Percentiles rank a stretch among this genome's conserved stretches.
These are phyloP conservation scores for Melinaea menophilus DNA, from an alignment of 2,888 invertebrate species.

Conservation along the genomic window DNA sequence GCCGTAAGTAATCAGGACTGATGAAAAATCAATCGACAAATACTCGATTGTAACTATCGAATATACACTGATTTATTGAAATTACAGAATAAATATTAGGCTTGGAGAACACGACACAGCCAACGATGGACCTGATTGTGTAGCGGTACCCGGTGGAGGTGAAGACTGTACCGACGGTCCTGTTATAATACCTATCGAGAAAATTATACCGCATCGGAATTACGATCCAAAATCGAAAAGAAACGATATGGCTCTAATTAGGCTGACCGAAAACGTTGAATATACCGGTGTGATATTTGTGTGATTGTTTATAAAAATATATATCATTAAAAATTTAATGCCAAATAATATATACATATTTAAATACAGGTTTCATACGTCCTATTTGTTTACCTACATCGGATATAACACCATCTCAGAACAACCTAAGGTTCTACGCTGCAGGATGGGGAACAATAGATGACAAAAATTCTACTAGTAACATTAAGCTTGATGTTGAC, in stretches of 20 bases:
- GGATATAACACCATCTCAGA: conserved; percentile 25
- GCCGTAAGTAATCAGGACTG: conserved; percentile 53
- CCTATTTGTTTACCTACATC: conserved; percentile 40
- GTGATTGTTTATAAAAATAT: not conserved
- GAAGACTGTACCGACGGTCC: conserved; percentile 61
- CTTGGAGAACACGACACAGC: conserved; percentile 70
- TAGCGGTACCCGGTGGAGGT: conserved; percentile 43
- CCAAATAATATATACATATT: not conserved
- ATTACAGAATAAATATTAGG: conserved; percentile 45
- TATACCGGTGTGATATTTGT: conserved; percentile 51
- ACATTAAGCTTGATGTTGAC: conserved; percentile 44
- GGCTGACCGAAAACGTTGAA: conserved; percentile 52
- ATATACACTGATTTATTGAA: not conserved
- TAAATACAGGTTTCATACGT: conserved; percentile 47
- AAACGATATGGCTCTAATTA: conserved; percentile 70
- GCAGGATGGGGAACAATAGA: conserved; percentile 55
- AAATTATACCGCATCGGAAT: conserved; percentile 56
- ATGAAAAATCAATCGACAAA: not conserved
- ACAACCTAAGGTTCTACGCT: conserved; percentile 23
- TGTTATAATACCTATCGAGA: conserved; percentile 54
- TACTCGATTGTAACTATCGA: not conserved
- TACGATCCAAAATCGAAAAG: conserved; percentile 49
- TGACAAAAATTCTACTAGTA: conserved; percentile 40
- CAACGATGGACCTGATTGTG: conserved; percentile 56
- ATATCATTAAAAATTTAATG: not conserved